phyloP scores from a whole-genome alignment of 2,888 invertebrate genomes.

The Mamestra brassicae region DNA sequence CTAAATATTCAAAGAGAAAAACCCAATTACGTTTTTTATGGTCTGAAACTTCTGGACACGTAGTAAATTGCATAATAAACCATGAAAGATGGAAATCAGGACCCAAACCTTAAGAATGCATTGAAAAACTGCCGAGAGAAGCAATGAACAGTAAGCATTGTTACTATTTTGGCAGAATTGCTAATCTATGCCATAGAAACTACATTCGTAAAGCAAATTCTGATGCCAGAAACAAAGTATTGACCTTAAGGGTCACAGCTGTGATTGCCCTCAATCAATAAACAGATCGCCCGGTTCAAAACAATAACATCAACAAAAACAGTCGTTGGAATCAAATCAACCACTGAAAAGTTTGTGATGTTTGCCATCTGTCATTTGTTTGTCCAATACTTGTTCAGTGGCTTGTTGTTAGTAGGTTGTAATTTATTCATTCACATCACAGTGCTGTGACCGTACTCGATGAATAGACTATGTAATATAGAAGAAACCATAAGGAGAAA shows the following conservation, averaged over 20 bases:
- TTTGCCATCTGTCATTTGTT: slow-evolving; percentile 30
- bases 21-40: slow-evolving; percentile 49
- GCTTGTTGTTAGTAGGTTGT: not conserved
- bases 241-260: not conserved
- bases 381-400: slow-evolving; percentile 9
- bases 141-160: not conserved
- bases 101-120: not conserved
- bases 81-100: slow-evolving; percentile 2
- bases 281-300: not conserved
- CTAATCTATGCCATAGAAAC: not conserved
- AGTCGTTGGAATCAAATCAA: slow-evolving; percentile 30
- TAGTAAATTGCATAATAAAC: slow-evolving; percentile 26
- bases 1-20: slow-evolving; percentile 46
- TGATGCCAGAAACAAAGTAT: not conserved
- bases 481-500: no score
- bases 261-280: slow-evolving; percentile 14
- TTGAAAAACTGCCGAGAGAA: not conserved
- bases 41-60: slow-evolving; percentile 27
- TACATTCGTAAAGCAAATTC: not conserved
- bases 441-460: no score
- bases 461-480: not conserved
- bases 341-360: slow-evolving; percentile 12
- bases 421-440: no score
- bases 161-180: not conserved
- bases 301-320: slow-evolving; percentile 46